A percentile compares a stretch with the other conserved stretches of the same genome.
Evolutionary conservation across 1,140 invertebrate genomes (phyloP).

Genomic region (Drosophila lowei): DNA sequence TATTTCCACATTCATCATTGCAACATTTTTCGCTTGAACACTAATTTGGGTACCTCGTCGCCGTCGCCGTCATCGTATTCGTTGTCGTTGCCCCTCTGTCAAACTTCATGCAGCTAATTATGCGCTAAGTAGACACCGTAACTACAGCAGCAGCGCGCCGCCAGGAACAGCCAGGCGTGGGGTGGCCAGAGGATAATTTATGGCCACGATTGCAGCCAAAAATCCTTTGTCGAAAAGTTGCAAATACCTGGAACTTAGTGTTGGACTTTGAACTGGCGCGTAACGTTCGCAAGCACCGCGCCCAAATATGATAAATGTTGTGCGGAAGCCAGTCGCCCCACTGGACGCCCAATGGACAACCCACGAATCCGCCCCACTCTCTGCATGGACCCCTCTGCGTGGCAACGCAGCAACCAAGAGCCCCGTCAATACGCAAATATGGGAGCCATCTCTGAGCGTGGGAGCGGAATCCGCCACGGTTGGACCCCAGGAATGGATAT

Average conservation of each 20-base stretch:
- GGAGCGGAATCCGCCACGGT: slow-evolving; percentile 49
- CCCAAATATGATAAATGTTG: slow-evolving; percentile 79
- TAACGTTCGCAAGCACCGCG: slow-evolving; percentile 25
- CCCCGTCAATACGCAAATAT: slow-evolving; percentile 68
- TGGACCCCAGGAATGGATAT: slow-evolving; percentile 6
- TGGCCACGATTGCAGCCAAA: slow-evolving; percentile 78
- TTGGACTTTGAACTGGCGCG: slow-evolving; percentile 74
- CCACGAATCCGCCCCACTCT: not conserved
- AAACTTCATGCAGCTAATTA: slow-evolving; percentile 79
- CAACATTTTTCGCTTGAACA: slow-evolving; percentile 52
- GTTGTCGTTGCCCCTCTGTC: slow-evolving; percentile 32
- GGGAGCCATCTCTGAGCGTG: slow-evolving; percentile 59
- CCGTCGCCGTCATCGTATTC: not conserved
- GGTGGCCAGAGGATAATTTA: slow-evolving; percentile 56
- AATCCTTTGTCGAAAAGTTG: slow-evolving; percentile 81
- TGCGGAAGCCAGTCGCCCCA: slow-evolving; percentile 52
- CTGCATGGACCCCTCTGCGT: not conserved
- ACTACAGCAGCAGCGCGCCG: slow-evolving; percentile 15
- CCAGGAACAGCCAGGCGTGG: slow-evolving; percentile 19
- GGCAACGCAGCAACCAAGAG: slow-evolving; percentile 26
- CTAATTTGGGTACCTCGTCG: slow-evolving; percentile 39
- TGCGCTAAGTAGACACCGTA: slow-evolving; percentile 75
- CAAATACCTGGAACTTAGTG: slow-evolving; percentile 81
- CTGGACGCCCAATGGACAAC: slow-evolving; percentile 18
- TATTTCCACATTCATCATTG: slow-evolving; percentile 76